Evolutionary conservation across 2,113 vertebrate genomes (phyloP).

Genomic region (Crocuta crocuta): DNA sequence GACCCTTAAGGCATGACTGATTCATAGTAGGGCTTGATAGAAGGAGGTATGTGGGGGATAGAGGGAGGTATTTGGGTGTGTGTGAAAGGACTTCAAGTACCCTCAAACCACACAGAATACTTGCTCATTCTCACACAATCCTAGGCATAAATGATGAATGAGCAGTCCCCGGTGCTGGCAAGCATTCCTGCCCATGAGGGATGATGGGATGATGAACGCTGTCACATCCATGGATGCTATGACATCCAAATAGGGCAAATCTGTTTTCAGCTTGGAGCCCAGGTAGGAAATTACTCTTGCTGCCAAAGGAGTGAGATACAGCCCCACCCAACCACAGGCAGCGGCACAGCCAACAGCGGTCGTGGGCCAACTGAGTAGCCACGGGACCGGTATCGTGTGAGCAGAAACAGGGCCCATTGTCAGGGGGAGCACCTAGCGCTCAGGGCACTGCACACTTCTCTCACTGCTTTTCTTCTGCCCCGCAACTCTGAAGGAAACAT

Average conservation of each 20-base stretch:
- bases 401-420: not conserved
- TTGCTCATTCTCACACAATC: not conserved
- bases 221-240: not conserved
- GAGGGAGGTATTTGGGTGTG: not conserved
- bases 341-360: not conserved
- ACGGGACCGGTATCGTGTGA: not conserved
- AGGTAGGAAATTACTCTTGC: not conserved
- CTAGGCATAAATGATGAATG: not conserved
- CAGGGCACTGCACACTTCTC: not conserved
- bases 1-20: not conserved
- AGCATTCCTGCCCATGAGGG: not conserved
- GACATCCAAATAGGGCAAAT: not conserved
- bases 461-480: not conserved
- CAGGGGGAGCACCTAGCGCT: not conserved
- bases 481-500: not conserved
- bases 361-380: not conserved
- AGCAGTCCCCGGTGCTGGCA: not conserved
- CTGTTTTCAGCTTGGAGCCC: conserved; percentile 8
- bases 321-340: not conserved
- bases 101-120: not conserved
- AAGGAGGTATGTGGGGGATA: not conserved
- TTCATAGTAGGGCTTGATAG: not conserved
- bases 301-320: not conserved
- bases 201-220: not conserved
- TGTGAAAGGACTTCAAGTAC: not conserved